Evolutionary conservation across 2,888 invertebrate genomes (phyloP), one percentile per base, ranked within the genome.

Genomic region (Rosalia funebris): DNA sequence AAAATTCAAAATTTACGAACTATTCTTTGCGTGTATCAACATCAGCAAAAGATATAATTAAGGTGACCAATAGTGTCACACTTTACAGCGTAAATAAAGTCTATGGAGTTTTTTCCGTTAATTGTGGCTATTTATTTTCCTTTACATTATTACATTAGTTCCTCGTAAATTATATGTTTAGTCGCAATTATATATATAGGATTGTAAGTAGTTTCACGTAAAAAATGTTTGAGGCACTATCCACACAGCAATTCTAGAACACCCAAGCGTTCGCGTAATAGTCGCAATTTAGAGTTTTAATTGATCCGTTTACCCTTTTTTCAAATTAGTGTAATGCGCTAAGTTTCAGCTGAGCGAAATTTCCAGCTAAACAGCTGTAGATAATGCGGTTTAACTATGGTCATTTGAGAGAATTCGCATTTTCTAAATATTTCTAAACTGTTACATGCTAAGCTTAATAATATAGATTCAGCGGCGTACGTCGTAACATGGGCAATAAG

Each of bases 181-280:
- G 34, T 17, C 16, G 47, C 47, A 47, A 47, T 47, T 47, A 34
- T 1, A n/a, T n/a, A n/a, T n/a, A n/a, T 15, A 16, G 20, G 5
- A 25, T 44, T 44, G 5, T 11, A 34, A 47, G 34, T 47, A 34
- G 34, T 34, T 36, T 47, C 11, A 34, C 34, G 11, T 34, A 16
- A 34, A 47, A 47, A 47, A 47, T 47, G 44, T 20, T 44, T 25
- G 12, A 44, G 44, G 14, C 25, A 25, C 41, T 17, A 41, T n/a
- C 25, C 10, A 14, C 20, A 25, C 9, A n/a, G 25, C 11, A 25
- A 44, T 44, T 44, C 25, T 44, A 44, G 44, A 25, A 44, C 44
- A 44, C 44, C 44, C 44, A 44, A 25, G 44, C 15, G 9, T 41
- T 16, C n/a, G n/a, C 15, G 1, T 44, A 44, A 44, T 44, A 14